phyloP scores from a whole-genome alignment of 2,888 invertebrate species.

The Neocrepidodera transversa region DNA sequence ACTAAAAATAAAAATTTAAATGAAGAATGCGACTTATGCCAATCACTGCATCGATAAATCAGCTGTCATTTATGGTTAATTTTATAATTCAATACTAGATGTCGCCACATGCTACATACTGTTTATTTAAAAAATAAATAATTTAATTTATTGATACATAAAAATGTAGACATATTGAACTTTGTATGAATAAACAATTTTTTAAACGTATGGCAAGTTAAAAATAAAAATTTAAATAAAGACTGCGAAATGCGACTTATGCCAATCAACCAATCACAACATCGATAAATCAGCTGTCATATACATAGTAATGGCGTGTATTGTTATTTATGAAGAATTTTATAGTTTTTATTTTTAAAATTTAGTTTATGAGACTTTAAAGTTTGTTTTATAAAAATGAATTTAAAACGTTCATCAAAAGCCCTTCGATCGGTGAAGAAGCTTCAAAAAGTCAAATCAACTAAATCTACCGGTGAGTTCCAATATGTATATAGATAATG shows the following conservation, averaged over 20 bases:
- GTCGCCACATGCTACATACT: too few relatives aligned
- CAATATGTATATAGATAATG: background rate
- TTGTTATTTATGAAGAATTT: background rate
- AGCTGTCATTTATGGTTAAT: background rate
- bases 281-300: background rate
- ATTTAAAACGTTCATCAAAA: slow-evolving; percentile 3
- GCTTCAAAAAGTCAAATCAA: background rate
- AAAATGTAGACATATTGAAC: too few relatives aligned
- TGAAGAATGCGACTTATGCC: too few relatives aligned
- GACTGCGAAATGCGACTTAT: too few relatives aligned
- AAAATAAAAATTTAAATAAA: too few relatives aligned
- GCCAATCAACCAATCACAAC: background rate
- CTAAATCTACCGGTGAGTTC: slow-evolving; percentile 5
- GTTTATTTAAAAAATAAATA: too few relatives aligned
- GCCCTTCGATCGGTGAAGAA: background rate
- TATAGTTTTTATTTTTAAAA: background rate
- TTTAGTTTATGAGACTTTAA: background rate
- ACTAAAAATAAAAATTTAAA: too few relatives aligned
- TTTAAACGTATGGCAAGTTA: too few relatives aligned
- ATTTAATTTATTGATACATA: too few relatives aligned
- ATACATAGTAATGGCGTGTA: background rate
- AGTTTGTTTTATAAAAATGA: background rate
- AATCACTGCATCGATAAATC: background rate
- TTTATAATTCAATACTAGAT: too few relatives aligned
- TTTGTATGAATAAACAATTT: too few relatives aligned